Percentiles rank a stretch among this genome's conserved stretches.
Evolutionary conservation across 2,113 vertebrate genomes (phyloP).

Genomic region (Prionailurus bengalensis): DNA sequence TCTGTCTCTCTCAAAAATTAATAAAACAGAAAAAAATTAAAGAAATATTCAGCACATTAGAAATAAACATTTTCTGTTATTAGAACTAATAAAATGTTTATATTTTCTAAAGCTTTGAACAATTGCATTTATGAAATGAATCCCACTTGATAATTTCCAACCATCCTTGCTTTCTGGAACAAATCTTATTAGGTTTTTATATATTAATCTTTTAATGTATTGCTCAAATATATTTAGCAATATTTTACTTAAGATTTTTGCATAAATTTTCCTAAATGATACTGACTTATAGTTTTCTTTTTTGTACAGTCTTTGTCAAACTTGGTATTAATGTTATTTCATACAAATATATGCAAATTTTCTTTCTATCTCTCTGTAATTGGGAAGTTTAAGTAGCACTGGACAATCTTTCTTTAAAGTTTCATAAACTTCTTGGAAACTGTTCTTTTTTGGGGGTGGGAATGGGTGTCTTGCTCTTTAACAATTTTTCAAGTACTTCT

Average conservation of each 20-base stretch:
- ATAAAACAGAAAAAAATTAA: too few relatives aligned
- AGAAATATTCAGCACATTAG: not conserved
- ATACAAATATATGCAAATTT: not conserved
- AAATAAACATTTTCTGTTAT: not conserved
- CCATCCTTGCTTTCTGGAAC: not conserved
- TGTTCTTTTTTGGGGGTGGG: not conserved
- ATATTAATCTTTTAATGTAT: not conserved
- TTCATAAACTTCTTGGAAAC: conserved; percentile 21
- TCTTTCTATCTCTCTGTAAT: not conserved
- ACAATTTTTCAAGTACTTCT: not conserved
- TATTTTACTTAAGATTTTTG: conserved; percentile 18
- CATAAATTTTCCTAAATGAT: not conserved
- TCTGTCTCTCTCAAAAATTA: too few relatives aligned
- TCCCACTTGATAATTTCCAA: not conserved
- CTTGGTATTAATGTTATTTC: not conserved
- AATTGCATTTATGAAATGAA: not conserved
- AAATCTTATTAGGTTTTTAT: not conserved
- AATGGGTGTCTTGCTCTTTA: not conserved
- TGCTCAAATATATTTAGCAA: not conserved
- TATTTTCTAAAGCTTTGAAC: not conserved
- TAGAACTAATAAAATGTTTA: not conserved
- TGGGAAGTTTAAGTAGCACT: conserved; percentile 4
- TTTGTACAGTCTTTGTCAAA: not conserved
- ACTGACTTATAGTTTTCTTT: not conserved
- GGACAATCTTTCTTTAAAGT: not conserved